A percentile compares a stretch with the other conserved stretches of the same genome.
Conservation (phyloP, 2,888 invertebrate species). For the Trachelus troglodyta region DNA sequence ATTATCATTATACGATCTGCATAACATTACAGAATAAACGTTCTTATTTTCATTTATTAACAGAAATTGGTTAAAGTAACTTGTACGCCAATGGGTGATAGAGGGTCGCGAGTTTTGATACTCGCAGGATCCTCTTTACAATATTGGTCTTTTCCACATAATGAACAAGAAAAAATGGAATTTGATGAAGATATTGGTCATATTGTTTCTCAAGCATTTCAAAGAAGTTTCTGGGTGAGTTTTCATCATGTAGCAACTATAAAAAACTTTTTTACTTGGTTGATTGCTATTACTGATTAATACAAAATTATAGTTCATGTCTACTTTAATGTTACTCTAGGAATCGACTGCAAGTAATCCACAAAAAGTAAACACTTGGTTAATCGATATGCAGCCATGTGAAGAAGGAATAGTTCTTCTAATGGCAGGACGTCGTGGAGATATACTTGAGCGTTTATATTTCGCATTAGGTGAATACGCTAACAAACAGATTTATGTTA, state of each 20-base stretch:
- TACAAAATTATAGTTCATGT: neutral
- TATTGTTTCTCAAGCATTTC: constrained; percentile 78
- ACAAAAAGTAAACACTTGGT: constrained; percentile 76
- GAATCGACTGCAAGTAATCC: constrained; percentile 68
- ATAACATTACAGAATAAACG: constrained; percentile 60
- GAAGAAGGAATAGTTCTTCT: constrained; percentile 76
- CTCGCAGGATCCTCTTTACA: constrained; percentile 84
- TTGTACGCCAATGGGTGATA: constrained; percentile 56
- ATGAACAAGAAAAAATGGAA: constrained; percentile 77
- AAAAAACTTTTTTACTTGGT: neutral
- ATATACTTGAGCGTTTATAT: constrained; percentile 75
- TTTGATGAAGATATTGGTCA: constrained; percentile 82
- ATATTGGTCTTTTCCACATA: constrained; percentile 79
- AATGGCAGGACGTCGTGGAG: constrained; percentile 72
- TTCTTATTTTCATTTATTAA: neutral
- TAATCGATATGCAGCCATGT: constrained; percentile 82
- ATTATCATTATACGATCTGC: neutral
- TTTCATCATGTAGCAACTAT: neutral
- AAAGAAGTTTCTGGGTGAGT: constrained; percentile 76
- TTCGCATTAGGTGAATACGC: constrained; percentile 75
- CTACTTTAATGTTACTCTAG: constrained; percentile 28
- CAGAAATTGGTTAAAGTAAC: constrained; percentile 76
- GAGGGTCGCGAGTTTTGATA: constrained; percentile 74
- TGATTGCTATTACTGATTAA: neutral
- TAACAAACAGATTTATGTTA: constrained; percentile 5